Evolutionary conservation across 2,113 vertebrate species (phyloP), one percentile per base, ranked within the genome.

Genomic region (Odocoileus virginianus): DNA sequence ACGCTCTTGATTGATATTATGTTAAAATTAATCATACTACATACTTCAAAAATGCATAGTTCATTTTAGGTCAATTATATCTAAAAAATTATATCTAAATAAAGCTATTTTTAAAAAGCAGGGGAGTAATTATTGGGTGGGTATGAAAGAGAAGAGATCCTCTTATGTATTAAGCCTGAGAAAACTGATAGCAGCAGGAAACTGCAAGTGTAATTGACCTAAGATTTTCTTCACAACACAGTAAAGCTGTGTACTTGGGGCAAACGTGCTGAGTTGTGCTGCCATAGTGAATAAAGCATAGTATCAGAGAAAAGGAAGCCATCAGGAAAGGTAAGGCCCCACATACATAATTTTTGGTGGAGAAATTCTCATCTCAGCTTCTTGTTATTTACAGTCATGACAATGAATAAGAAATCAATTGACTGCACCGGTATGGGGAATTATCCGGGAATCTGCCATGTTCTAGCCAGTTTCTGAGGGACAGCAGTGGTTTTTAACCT

Each of bases 101-200:
- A 84, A 81, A 97, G 13, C 74, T 95, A 81, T 58, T 58, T 96
- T 81, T 47, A 50, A 55, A 67, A 95, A 87, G 43, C 57, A 81
- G 33, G 8, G 40, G 52, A 82, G n/a, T 61, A 74, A 40, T 87
- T 55, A 87, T 87, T 50, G 83, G 71, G 40, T 71, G n/a, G 13
- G 23, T 43, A 19, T 43, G 58, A 82, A 85, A 64, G 54, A n/a
- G 74, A 85, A 64, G 54, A n/a, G 74, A 92, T 9, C 13, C 30
- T 82, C 60, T 82, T 25, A 50, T 17, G 25, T 82, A 57, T 25
- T 87, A 82, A 87, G n/a, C 89, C 43, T 82, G 50, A 27, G 28
- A 79, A 92, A 82, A 64, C 54, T 50, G 83, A 58, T 12, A 93
- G 33, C 54, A 52, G 82, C 7, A 45, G 76, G 50, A 94, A 40